These are phyloP conservation scores for Columba janthina DNA, from an alignment of 2,113 vertebrate species.

Conservation along the genomic window DNA sequence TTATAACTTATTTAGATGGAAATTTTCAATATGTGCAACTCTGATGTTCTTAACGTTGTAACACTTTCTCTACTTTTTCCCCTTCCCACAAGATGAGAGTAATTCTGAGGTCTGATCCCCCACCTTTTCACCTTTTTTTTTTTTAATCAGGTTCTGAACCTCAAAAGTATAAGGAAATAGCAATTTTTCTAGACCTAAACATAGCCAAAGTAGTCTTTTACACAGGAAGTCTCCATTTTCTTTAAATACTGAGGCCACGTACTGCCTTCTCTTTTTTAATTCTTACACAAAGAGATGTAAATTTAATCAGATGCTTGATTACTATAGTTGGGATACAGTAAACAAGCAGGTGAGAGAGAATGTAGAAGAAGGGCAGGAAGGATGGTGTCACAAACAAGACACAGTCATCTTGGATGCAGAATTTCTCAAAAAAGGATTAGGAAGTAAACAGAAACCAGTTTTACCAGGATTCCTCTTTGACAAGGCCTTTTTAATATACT, in stretches of 20 bases:
- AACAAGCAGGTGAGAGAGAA: slow-evolving; percentile 1
- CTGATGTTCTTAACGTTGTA: not conserved
- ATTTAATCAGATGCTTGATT: slow-evolving; percentile 27
- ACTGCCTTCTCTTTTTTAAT: not conserved
- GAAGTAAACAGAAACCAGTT: slow-evolving; percentile 4
- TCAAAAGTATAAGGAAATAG: not conserved
- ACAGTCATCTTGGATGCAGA: not conserved
- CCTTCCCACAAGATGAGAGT: not conserved
- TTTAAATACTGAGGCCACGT: not conserved
- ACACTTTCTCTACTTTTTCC: not conserved
- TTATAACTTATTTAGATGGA: slow-evolving; percentile 1
- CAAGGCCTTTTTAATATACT: not conserved
- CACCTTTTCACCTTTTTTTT: not conserved
- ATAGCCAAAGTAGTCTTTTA: not conserved
- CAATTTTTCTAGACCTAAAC: not conserved
- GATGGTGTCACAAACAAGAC: not conserved
- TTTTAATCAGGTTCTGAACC: not conserved
- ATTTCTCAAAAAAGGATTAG: slow-evolving; percentile 1
- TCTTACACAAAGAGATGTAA: slow-evolving; percentile 11
- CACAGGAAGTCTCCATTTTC: not conserved
- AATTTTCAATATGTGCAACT: not conserved
- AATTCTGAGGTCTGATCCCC: not conserved
- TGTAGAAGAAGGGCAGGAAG: not conserved
- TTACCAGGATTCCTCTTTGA: not conserved
- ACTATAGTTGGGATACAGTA: not conserved